These are phyloP conservation scores for Drosophila maculinotata DNA, from an alignment of 2,888 invertebrate genomes.

Conservation along the genomic window DNA sequence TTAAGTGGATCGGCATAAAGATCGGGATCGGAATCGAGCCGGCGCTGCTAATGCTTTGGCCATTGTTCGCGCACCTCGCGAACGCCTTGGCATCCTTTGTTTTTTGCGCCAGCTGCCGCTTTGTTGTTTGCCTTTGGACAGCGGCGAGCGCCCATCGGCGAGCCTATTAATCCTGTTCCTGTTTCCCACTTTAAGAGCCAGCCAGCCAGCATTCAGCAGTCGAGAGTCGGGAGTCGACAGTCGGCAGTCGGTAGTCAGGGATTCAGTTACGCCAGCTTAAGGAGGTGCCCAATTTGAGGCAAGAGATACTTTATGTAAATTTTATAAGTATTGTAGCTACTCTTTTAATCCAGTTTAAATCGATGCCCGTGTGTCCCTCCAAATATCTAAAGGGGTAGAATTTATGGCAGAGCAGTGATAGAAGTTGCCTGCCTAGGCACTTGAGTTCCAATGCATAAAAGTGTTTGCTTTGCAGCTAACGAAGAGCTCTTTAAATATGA, in stretches of 20 bases:
- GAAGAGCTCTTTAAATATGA: neutral
- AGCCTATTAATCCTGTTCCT: slow-evolving; percentile 69
- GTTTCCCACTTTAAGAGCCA: slow-evolving; percentile 23
- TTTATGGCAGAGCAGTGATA: slow-evolving; percentile 5
- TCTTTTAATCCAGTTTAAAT: slow-evolving; percentile 72
- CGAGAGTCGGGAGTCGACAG: slow-evolving; percentile 25
- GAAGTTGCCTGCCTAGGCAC: slow-evolving; percentile 17
- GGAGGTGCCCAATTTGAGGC: slow-evolving; percentile 38
- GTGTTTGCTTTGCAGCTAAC: slow-evolving; percentile 11
- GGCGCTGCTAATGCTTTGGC: slow-evolving; percentile 48
- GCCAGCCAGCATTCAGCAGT: slow-evolving; percentile 1
- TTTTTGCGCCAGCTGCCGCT: slow-evolving; percentile 65
- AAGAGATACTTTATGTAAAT: slow-evolving; percentile 71
- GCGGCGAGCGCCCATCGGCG: slow-evolving; percentile 61
- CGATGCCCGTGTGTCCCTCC: slow-evolving; percentile 44
- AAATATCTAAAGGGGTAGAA: slow-evolving; percentile 13
- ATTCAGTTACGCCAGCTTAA: slow-evolving; percentile 75
- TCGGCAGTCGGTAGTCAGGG: slow-evolving; percentile 29
- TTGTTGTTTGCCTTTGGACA: slow-evolving; percentile 75
- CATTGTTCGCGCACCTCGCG: slow-evolving; percentile 62
- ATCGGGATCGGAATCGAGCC: slow-evolving; percentile 55
- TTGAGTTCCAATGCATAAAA: slow-evolving; percentile 3
- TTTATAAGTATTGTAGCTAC: slow-evolving; percentile 56
- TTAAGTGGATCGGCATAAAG: slow-evolving; percentile 69
- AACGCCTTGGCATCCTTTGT: slow-evolving; percentile 68